Evolutionary conservation across 2,113 vertebrate species (phyloP).

Genomic region (Entelurus aequoreus): DNA sequence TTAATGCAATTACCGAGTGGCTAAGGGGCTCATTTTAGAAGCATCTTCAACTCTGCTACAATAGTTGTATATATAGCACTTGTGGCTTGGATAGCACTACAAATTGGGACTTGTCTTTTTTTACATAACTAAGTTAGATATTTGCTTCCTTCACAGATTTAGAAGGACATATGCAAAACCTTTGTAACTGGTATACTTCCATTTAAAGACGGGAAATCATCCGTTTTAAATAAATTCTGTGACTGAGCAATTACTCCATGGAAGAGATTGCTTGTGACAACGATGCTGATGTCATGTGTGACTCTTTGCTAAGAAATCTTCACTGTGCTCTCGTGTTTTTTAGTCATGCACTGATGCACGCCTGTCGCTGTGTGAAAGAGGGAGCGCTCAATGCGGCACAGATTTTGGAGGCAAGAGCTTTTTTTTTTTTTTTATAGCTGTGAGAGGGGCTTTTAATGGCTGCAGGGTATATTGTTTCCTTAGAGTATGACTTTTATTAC

Average conservation of each 20-base stretch:
- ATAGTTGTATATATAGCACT: slow-evolving; percentile 29
- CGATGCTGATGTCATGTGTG: slow-evolving; percentile 28
- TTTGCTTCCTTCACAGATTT: not conserved
- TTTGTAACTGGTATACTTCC: slow-evolving; percentile 12
- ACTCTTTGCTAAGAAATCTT: slow-evolving; percentile 32
- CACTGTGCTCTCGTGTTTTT: slow-evolving; percentile 27
- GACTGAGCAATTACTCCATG: slow-evolving; percentile 17
- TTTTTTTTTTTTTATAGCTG: slow-evolving; percentile 56
- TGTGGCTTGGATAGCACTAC: slow-evolving; percentile 17
- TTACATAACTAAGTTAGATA: not conserved
- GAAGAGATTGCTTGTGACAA: slow-evolving; percentile 10
- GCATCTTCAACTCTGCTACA: slow-evolving; percentile 21
- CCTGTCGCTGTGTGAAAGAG: slow-evolving; percentile 40
- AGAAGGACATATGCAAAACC: slow-evolving; percentile 1
- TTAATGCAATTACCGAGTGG: slow-evolving; percentile 49
- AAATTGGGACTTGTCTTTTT: not conserved
- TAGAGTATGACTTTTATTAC: slow-evolving; percentile 67
- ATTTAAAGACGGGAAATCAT: slow-evolving; percentile 4
- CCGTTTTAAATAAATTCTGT: not conserved
- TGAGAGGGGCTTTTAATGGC: slow-evolving; percentile 58
- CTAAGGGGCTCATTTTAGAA: not conserved
- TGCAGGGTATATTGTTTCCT: slow-evolving; percentile 62
- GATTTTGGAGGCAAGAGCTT: slow-evolving; percentile 55
- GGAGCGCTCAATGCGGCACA: slow-evolving; percentile 30
- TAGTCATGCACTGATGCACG: slow-evolving; percentile 33